Evolutionary conservation across 2,113 vertebrate genomes (phyloP).

Genomic region (Dissostichus mawsoni): DNA sequence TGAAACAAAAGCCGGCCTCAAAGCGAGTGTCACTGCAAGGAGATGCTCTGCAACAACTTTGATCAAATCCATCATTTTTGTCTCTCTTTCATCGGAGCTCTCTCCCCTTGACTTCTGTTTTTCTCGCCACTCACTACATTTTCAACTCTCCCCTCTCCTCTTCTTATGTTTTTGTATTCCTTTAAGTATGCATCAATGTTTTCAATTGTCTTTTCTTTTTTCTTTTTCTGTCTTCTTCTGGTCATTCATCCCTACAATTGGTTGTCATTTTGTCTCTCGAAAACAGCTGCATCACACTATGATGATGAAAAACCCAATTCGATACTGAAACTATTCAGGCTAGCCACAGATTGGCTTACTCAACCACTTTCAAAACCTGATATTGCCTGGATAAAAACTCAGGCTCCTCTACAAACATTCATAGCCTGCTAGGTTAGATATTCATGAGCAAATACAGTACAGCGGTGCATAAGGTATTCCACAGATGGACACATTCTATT

Average conservation of each 20-base stretch:
- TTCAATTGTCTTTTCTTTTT: not conserved
- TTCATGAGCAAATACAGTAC: slow-evolving; percentile 30
- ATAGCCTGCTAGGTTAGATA: slow-evolving; percentile 27
- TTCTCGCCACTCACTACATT: not conserved
- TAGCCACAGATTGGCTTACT: slow-evolving; percentile 1
- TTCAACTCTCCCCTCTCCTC: not conserved
- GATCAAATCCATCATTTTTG: not conserved
- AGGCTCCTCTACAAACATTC: slow-evolving; percentile 37
- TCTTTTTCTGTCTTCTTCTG: not conserved
- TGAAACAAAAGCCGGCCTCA: not conserved
- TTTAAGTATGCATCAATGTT: not conserved
- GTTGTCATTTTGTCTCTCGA: not conserved
- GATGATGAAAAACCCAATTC: slow-evolving; percentile 37
- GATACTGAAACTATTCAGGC: not conserved
- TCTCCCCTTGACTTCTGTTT: not conserved
- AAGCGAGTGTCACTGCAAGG: not conserved
- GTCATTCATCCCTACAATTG: not conserved
- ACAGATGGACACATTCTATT: slow-evolving; percentile 23
- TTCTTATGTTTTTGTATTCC: not conserved
- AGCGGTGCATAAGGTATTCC: slow-evolving; percentile 5
- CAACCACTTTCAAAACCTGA: not conserved
- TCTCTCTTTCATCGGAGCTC: slow-evolving; percentile 2
- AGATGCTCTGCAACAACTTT: not conserved
- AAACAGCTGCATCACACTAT: slow-evolving; percentile 13
- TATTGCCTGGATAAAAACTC: slow-evolving; percentile 9